phyloP scores from a whole-genome alignment of 2,888 invertebrate species.

The Elysia crispata region DNA sequence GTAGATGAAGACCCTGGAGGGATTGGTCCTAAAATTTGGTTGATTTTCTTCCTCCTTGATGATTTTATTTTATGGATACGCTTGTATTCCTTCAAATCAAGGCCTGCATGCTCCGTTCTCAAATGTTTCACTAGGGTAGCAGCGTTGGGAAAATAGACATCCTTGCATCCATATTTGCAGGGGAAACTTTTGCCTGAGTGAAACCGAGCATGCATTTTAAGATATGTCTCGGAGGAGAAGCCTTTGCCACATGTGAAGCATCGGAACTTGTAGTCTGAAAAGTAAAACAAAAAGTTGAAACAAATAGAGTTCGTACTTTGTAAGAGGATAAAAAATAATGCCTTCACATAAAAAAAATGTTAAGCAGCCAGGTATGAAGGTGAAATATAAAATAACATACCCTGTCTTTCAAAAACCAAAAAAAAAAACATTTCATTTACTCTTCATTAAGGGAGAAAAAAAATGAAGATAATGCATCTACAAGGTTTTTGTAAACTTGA shows the following conservation, averaged over 20 bases:
- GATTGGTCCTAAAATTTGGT: background rate
- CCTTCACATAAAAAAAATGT: too few species aligned
- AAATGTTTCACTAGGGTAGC: slow-evolving; percentile 53
- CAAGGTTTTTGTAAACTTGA: too few species aligned
- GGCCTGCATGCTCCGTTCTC: slow-evolving; percentile 49
- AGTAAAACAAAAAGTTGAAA: background rate
- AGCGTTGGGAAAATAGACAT: slow-evolving; percentile 56
- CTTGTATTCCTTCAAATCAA: slow-evolving; percentile 40
- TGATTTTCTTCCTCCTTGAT: slow-evolving; percentile 33
- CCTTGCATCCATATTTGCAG: slow-evolving; percentile 61
- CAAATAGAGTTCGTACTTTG: background rate
- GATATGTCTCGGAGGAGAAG: slow-evolving; percentile 74
- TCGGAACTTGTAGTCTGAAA: slow-evolving; percentile 35
- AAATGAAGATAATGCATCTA: too few species aligned
- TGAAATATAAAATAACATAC: too few species aligned
- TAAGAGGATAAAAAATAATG: background rate
- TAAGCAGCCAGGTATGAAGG: too few species aligned
- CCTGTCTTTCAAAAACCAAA: too few species aligned
- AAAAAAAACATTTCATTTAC: background rate
- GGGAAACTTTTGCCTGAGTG: slow-evolving; percentile 65
- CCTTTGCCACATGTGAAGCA: slow-evolving; percentile 72
- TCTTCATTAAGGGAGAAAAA: too few species aligned
- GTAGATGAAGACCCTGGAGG: background rate
- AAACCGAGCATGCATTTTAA: slow-evolving; percentile 74
- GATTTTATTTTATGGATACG: slow-evolving; percentile 25